A percentile compares a stretch with the other conserved stretches of the same genome.
Conservation (phyloP, 2,113 vertebrate genomes). For the Urocolius indicus region DNA sequence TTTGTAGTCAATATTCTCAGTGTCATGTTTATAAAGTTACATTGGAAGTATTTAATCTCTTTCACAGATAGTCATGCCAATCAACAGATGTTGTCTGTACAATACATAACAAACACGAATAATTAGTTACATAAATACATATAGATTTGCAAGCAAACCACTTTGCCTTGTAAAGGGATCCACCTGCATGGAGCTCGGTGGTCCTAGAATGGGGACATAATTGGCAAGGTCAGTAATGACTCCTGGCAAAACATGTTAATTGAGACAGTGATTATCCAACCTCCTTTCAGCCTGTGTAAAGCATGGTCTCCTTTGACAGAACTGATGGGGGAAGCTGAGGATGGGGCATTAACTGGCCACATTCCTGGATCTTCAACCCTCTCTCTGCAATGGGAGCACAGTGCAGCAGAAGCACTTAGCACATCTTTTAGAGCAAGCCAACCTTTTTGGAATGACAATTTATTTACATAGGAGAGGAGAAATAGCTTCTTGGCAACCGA, state of each 20-base stretch:
- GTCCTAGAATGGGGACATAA: background rate
- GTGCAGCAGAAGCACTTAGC: background rate
- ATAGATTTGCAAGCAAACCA: background rate
- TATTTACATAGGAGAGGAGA: background rate
- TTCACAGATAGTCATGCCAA: background rate
- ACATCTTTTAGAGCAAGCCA: background rate
- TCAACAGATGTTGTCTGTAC: background rate
- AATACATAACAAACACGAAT: fast-evolving
- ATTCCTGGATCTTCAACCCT: background rate
- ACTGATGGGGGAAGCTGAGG: background rate
- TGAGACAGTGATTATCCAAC: background rate
- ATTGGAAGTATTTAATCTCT: background rate
- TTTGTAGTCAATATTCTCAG: background rate
- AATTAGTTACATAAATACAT: background rate
- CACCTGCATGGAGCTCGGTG: background rate
- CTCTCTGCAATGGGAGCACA: background rate
- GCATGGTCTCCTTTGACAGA: background rate
- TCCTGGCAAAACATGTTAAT: background rate
- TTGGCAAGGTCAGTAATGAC: background rate
- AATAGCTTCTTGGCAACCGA: conserved; percentile 40
- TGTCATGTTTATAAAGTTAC: background rate
- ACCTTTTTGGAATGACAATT: background rate
- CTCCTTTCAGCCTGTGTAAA: background rate
- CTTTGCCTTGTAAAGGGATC: background rate
- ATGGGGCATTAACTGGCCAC: background rate